Evolutionary conservation across 2,888 invertebrate genomes (phyloP).

Genomic region (Ophraella communa): DNA sequence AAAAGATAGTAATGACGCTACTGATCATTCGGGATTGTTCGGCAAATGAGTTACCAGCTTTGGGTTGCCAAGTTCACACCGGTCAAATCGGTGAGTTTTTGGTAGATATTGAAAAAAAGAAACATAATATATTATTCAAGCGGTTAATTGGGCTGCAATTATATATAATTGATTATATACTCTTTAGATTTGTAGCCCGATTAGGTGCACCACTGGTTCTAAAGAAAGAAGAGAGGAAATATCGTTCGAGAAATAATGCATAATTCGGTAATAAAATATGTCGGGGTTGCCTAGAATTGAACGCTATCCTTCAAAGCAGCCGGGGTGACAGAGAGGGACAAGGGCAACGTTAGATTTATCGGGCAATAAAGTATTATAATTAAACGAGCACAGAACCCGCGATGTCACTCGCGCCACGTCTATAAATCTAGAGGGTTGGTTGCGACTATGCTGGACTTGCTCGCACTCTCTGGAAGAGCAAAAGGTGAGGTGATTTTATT

Average conservation of each 20-base stretch:
- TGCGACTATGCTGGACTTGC: conserved; percentile 50
- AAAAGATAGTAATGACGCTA: too few relatives aligned
- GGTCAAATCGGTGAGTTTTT: too few relatives aligned
- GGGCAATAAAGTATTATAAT: conserved; percentile 82
- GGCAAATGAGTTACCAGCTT: too few relatives aligned
- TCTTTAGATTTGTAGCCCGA: too few relatives aligned
- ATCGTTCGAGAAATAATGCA: conserved; percentile 58
- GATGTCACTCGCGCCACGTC: conserved; percentile 62
- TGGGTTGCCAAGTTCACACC: too few relatives aligned
- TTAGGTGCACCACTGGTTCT: conserved; percentile 12
- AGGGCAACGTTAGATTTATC: conserved; percentile 70
- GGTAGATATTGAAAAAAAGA: too few relatives aligned
- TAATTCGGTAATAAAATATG: conserved; percentile 76
- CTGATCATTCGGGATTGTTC: too few relatives aligned
- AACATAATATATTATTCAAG: too few relatives aligned
- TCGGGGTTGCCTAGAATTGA: conserved; percentile 70
- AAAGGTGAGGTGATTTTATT: conserved; percentile 53
- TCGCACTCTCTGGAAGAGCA: conserved; percentile 68
- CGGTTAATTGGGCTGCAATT: too few relatives aligned
- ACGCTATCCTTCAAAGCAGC: conserved; percentile 68
- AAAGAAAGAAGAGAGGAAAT: conserved; percentile 35
- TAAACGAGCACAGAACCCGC: conserved; percentile 68
- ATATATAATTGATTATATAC: too few relatives aligned
- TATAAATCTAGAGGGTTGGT: conserved; percentile 63
- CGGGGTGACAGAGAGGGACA: conserved; percentile 56